Conservation (phyloP, 2,113 vertebrate genomes). For the Corythoichthys intestinalis region DNA sequence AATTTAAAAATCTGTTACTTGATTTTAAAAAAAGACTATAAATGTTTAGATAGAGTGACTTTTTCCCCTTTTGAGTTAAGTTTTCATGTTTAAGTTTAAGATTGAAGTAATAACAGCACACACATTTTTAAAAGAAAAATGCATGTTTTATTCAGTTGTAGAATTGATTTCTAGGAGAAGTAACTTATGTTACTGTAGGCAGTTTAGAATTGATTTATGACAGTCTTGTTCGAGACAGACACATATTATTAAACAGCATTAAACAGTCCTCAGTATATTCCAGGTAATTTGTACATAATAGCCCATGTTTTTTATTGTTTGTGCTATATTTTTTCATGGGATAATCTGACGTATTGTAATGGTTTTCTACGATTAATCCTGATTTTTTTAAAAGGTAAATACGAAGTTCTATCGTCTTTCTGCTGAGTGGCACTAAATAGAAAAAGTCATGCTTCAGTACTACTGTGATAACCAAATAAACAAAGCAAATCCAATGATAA, state of each 20-base stretch:
- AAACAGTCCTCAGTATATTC: not conserved
- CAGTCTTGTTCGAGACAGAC: not conserved
- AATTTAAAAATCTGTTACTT: not conserved
- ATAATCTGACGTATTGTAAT: not conserved
- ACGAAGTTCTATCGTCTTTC: not conserved
- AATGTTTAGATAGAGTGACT: not conserved
- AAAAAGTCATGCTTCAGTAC: constrained; percentile 20
- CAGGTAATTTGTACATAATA: not conserved
- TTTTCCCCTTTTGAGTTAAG: not conserved
- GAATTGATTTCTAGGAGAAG: not conserved
- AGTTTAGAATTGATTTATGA: constrained; percentile 15
- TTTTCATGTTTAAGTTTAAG: not conserved
- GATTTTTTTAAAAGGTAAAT: not conserved
- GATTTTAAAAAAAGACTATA: too few relatives aligned
- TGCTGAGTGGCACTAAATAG: not conserved
- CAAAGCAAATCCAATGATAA: not conserved
- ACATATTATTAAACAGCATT: not conserved
- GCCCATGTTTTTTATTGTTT: not conserved
- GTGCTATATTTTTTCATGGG: not conserved
- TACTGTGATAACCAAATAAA: constrained; percentile 20
- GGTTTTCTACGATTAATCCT: not conserved
- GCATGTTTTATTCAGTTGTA: not conserved
- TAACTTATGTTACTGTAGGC: not conserved
- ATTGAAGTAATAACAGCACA: not conserved
- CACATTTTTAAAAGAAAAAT: not conserved